Evolutionary conservation across 2,888 invertebrate genomes (phyloP).

Genomic region (Tortricodes alternella): DNA sequence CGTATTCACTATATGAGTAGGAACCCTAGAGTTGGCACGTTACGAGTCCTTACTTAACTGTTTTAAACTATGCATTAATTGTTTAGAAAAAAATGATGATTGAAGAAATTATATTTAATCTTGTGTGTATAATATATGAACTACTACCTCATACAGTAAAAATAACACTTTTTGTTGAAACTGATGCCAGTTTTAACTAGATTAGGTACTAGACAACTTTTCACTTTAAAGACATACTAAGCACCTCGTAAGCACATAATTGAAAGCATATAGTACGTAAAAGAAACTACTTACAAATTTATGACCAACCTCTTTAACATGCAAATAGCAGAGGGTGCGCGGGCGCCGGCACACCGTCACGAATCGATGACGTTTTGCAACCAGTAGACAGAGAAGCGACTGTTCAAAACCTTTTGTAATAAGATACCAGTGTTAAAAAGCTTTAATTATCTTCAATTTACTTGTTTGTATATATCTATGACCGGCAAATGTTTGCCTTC

Average conservation of each 20-base stretch:
- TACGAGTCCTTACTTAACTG: no score
- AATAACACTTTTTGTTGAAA: not conserved
- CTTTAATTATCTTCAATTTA: no score
- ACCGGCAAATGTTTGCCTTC: no score
- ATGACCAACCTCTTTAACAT: constrained; percentile 3
- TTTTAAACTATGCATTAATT: no score
- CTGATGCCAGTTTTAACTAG: not conserved
- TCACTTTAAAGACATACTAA: not conserved
- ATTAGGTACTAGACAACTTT: not conserved
- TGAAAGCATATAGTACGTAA: not conserved
- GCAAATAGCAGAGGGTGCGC: constrained; percentile 33
- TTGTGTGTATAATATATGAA: no score
- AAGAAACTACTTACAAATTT: not conserved
- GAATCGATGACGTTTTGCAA: constrained; percentile 51
- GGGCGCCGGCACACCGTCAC: constrained; percentile 39
- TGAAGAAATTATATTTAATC: no score
- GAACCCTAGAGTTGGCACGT: no score
- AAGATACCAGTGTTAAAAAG: no score
- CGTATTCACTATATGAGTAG: no score
- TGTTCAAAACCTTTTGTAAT: not conserved
- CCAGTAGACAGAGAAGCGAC: constrained; percentile 9
- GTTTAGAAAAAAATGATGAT: no score
- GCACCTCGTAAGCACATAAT: not conserved
- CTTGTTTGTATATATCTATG: no score
- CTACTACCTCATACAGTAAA: not conserved